Evolutionary conservation across 2,113 vertebrate species (phyloP).

Genomic region (Shinisaurus crocodilurus): DNA sequence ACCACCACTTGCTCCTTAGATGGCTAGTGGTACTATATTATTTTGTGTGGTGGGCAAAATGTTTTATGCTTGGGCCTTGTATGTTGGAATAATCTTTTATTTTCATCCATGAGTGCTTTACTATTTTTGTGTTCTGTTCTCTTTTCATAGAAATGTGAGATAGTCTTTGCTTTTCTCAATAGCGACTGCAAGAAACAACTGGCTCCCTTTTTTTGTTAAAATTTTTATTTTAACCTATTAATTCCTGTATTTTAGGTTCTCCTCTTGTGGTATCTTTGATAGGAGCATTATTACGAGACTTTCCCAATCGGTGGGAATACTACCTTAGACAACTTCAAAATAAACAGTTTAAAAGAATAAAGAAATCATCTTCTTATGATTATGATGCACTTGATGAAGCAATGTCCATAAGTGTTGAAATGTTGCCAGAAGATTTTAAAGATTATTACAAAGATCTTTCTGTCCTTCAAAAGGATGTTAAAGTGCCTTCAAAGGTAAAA

Average conservation of each 20-base stretch:
- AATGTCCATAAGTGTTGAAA: constrained; percentile 96
- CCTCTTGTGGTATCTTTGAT: constrained; percentile 96
- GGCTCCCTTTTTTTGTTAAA: background rate
- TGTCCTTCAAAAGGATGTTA: constrained; percentile 91
- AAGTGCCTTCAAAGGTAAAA: constrained; percentile 92
- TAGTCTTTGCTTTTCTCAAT: background rate
- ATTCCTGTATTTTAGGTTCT: constrained; percentile 80
- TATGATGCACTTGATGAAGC: constrained; percentile 98
- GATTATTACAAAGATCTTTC: constrained; percentile 92
- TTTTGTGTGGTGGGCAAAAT: background rate
- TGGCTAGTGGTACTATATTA: background rate
- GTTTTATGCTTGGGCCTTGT: background rate
- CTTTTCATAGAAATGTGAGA: background rate
- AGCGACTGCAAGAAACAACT: background rate
- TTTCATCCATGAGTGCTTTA: background rate
- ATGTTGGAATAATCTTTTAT: background rate
- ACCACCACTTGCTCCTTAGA: background rate
- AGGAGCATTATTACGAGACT: constrained; percentile 91
- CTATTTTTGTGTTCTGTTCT: background rate
- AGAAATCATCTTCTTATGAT: constrained; percentile 95
- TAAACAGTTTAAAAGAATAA: constrained; percentile 95
- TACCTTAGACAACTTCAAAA: constrained; percentile 92
- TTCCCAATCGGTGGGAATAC: constrained; percentile 93
- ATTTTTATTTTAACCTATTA: background rate
- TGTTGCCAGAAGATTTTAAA: constrained; percentile 83